Base-by-base conservation (phyloP, 2,888 invertebrate species). In the Cinara cedri region DNA sequence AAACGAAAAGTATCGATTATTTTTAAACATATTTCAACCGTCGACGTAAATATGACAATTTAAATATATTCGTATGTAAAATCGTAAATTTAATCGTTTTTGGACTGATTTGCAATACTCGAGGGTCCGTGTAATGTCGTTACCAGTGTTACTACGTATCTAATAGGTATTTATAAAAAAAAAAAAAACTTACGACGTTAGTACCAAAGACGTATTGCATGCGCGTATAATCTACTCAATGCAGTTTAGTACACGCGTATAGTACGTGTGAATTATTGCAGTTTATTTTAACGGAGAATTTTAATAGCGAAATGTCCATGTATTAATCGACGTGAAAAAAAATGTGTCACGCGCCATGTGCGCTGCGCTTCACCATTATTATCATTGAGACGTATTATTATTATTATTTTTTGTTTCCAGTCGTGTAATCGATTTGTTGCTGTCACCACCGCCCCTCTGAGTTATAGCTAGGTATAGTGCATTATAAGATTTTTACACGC, bases 381-480 rank as follows among this genome's bases (percentile, higher is more conserved):
- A 34, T 34, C 6, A 26, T 66, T 16, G 34, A n/a, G 16, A 62
- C 21, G 34, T 46, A 26, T 42, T 68, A n/a, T n/a, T n/a, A n/a
- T 19, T 65, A 0, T 71, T 44, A 10, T 44, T 11, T 9, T 19
- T 14, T 46, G 24, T 14, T n/a, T 46, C 19, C 10, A 11, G 63
- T 54, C 6, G 74, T 10, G 21, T 78, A 78, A 78, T 78, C 70
- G 62, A 78, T 78, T 78, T 70, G 78, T 78, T 78, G 34, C 70
- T 16, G 78, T 78, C 78, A 60, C 70, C 68, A 51, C 49, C 62
- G 34, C 70, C 51, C n/a, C 60, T 19, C 70, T 19, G 60, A 42
- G 34, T n/a, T n/a, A n/a, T n/a, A n/a, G 62, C 21, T 34, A 34
- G 34, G 34, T 34, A n/a, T n/a, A 6, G 34, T 34, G 34, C 6